Percentiles rank a stretch among this genome's conserved stretches.
Evolutionary conservation across 2,888 invertebrate species (phyloP).

Genomic region (Tenthredo mesomela): DNA sequence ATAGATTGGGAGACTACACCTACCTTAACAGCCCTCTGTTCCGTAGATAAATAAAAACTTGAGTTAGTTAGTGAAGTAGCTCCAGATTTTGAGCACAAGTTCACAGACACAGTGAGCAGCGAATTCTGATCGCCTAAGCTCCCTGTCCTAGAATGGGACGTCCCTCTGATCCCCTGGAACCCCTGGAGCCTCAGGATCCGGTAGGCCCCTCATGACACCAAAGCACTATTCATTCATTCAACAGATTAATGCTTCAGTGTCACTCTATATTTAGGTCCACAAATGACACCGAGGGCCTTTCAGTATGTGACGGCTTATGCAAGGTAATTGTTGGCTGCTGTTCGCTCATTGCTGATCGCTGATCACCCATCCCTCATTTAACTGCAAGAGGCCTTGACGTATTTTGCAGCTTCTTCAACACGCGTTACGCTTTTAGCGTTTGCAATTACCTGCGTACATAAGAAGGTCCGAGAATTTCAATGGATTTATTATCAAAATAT

Average conservation of each 20-base stretch:
- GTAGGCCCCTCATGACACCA: conserved; percentile 70
- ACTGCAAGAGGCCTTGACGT: background rate
- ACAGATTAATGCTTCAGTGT: conserved; percentile 76
- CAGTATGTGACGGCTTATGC: conserved; percentile 2
- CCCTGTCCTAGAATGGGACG: conserved; percentile 29
- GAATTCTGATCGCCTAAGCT: conserved; percentile 62
- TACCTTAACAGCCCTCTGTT: conserved; percentile 16
- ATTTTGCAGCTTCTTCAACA: conserved; percentile 12
- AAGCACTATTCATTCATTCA: conserved; percentile 74
- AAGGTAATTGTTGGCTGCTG: conserved; percentile 31
- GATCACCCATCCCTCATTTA: conserved; percentile 30
- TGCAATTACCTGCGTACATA: background rate
- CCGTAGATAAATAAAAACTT: conserved; percentile 4
- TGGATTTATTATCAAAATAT: background rate
- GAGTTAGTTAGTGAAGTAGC: background rate
- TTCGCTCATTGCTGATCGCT: conserved; percentile 23
- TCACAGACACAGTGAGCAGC: conserved; percentile 61
- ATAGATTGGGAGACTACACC: conserved; percentile 4
- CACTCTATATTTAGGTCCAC: conserved; percentile 74
- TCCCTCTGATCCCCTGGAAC: conserved; percentile 65
- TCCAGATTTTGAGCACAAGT: conserved; percentile 46
- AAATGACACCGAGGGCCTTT: conserved; percentile 47
- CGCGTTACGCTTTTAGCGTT: background rate
- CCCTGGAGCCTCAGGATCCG: conserved; percentile 67
- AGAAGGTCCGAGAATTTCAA: background rate